Evolutionary conservation across 2,888 invertebrate species (phyloP), one percentile per base, ranked within the genome.

Genomic region (Agrotis exclamationis): DNA sequence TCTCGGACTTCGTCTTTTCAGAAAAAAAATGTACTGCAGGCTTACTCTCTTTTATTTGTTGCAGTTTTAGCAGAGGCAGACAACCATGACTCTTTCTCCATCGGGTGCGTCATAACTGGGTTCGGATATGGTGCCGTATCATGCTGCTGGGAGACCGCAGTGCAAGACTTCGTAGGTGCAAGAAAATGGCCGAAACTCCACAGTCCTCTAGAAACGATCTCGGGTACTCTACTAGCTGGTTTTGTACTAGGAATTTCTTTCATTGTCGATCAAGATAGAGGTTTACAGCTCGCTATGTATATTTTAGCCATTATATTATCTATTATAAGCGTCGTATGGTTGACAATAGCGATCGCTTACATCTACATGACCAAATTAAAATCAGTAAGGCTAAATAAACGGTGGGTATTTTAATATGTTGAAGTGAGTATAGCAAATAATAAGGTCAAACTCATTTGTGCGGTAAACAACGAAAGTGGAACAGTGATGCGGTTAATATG

Each of bases 61-160:
- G 54, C 90, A 96, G 96, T 95, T 48, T 86, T 96, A 78, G 91
- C 95, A 20, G 88, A 87, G 76, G 93, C 95, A 2, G 89, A 87
- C 63, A 94, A 91, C 69, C 94, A 96, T 77, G 96, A 96, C 74
- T 90, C 91, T 54, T 95, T 96, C 77, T 94, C 96, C 2, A 93
- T 96, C 59, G 96, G 96, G 24, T 96, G 96, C 74, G 93, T 96
- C 2, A 89, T 96, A 58, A 95, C 95, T 47, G 96, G 96, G 0
- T 89, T 96, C 44, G 96, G 96, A 2, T 96, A 95, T 75, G 96
- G 96, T 3, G 95, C 96, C 13, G 86, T 96, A 4, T 91, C 91
- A 0, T 96, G 94, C 11, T 93, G 96, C 53, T 96, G 96, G 92
- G 96, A 95, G 79, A 91, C 93, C 1, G 89, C 96, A 0, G 92